These are phyloP conservation scores for Tetragnatha versicolor DNA, from an alignment of 1,140 invertebrate species.

Conservation along the genomic window DNA sequence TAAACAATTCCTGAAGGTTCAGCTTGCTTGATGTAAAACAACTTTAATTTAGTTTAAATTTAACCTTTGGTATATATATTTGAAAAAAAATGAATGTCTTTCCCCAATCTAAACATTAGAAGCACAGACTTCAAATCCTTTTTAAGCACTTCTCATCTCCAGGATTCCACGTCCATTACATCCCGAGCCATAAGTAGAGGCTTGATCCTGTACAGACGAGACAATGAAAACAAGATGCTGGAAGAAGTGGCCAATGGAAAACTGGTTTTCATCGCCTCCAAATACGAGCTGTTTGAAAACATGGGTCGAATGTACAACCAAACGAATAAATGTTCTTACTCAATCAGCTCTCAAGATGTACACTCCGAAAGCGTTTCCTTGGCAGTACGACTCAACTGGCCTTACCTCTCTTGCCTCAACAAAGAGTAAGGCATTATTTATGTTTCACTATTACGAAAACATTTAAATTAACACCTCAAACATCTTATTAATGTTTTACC, in stretches of 20 bases:
- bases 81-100: too few relatives aligned
- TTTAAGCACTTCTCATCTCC: neutral
- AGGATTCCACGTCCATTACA: constrained; percentile 4
- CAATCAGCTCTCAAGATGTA: constrained; percentile 76
- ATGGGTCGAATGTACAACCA: constrained; percentile 55
- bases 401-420: constrained; percentile 69
- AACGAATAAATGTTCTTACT: constrained; percentile 54
- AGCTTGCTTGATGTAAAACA: too few relatives aligned
- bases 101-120: too few relatives aligned
- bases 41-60: too few relatives aligned
- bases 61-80: too few relatives aligned
- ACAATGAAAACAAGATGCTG: constrained; percentile 36
- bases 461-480: too few relatives aligned
- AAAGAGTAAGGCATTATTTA: constrained; percentile 66
- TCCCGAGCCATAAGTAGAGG: constrained; percentile 31
- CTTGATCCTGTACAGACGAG: constrained; percentile 35
- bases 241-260: constrained; percentile 8
- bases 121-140: neutral
- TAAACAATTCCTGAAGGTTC: too few relatives aligned
- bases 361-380: constrained; percentile 80
- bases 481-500: too few relatives aligned
- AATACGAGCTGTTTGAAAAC: constrained; percentile 51
- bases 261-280: constrained; percentile 44
- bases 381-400: constrained; percentile 75
- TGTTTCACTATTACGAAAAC: too few relatives aligned